Conservation (phyloP, 2,113 vertebrate genomes). For the Phaethon lepturus region DNA sequence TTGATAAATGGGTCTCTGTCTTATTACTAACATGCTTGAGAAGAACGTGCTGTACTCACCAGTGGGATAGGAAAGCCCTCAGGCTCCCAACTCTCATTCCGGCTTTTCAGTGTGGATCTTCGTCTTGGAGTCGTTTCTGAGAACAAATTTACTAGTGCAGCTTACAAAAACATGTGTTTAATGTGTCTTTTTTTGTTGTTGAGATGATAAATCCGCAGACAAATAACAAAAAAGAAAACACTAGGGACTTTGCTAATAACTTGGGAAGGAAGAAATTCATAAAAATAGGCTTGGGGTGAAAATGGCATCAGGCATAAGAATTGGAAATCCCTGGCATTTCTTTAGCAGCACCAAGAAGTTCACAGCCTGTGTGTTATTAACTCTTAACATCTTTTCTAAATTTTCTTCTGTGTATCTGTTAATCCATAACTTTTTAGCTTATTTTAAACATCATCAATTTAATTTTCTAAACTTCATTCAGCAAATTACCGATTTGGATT, state of each 20-base stretch:
- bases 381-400: not conserved
- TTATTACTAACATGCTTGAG: not conserved
- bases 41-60: constrained; percentile 18
- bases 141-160: not conserved
- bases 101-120: not conserved
- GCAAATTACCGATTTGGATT: not conserved
- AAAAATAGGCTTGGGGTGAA: not conserved
- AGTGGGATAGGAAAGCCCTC: constrained; percentile 33
- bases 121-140: not conserved
- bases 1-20: constrained; percentile 44
- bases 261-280: constrained; percentile 30
- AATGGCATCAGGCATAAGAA: not conserved
- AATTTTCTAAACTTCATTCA: not conserved
- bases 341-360: not conserved
- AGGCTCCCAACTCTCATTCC: not conserved
- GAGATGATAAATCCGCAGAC: not conserved
- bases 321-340: not conserved
- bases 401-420: not conserved
- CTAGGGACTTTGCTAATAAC: not conserved
- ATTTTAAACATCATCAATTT: not conserved
- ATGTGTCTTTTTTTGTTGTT: not conserved
- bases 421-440: not conserved
- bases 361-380: not conserved
- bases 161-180: constrained; percentile 5
- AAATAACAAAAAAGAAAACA: not conserved